Conservation (phyloP, 1,140 invertebrate species). For the Colletes latitarsis region DNA sequence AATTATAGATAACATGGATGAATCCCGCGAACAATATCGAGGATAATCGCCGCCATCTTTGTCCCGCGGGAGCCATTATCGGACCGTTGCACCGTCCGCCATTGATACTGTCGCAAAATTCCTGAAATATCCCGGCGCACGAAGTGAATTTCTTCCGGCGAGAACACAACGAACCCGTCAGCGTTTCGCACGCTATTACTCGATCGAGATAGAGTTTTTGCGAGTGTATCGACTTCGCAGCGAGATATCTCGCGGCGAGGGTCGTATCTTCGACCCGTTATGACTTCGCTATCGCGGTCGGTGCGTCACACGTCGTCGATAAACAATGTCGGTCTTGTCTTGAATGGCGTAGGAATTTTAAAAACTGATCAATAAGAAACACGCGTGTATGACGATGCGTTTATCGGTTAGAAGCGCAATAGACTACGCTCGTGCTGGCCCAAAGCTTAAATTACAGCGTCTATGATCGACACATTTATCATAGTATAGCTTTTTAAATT, state of each 20-base stretch:
- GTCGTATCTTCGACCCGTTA: conserved; percentile 48
- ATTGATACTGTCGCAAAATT: conserved; percentile 25
- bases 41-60: conserved; percentile 22
- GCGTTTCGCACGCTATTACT: conserved; percentile 3
- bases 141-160: background rate
- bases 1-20: no score
- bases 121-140: background rate
- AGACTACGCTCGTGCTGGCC: background rate
- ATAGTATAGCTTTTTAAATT: no score
- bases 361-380: conserved; percentile 58
- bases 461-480: background rate
- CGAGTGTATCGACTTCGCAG: conserved; percentile 6
- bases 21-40: background rate
- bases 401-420: conserved; percentile 12
- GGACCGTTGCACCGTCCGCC: conserved; percentile 28
- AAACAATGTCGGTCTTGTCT: conserved; percentile 65
- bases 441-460: background rate
- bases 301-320: conserved; percentile 30
- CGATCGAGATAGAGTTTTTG: background rate
- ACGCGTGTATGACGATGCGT: conserved; percentile 3
- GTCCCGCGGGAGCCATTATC: conserved; percentile 40
- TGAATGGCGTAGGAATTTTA: conserved; percentile 56
- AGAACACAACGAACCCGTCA: background rate
- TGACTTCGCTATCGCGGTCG: conserved; percentile 48
- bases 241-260: conserved; percentile 19